phyloP scores from a whole-genome alignment of 1,140 invertebrate species.

The Heterodera carotae region DNA sequence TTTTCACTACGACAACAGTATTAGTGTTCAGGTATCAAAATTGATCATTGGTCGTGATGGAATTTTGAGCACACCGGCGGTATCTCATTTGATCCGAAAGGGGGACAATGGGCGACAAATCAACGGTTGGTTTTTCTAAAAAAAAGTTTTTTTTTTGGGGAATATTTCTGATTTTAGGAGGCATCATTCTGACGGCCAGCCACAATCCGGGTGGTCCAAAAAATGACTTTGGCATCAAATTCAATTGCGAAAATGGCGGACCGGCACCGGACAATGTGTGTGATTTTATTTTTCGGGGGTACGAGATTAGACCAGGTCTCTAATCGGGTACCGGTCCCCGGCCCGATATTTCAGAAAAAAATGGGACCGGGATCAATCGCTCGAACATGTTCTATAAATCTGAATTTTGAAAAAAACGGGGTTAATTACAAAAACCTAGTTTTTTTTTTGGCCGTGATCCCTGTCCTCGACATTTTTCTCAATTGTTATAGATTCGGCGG shows the following conservation, averaged over 20 bases:
- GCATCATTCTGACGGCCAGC: conserved; percentile 94
- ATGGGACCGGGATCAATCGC: too few relatives aligned
- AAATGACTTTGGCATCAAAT: conserved; percentile 98
- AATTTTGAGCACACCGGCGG: conserved; percentile 92
- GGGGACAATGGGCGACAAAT: conserved; percentile 63
- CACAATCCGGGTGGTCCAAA: conserved; percentile 97
- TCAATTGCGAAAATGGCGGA: conserved; percentile 92
- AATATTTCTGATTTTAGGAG: conserved; percentile 68
- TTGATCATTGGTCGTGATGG: conserved; percentile 88
- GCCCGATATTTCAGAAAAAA: too few relatives aligned
- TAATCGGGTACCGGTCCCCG: too few relatives aligned
- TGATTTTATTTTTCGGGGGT: background rate
- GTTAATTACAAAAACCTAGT: too few relatives aligned
- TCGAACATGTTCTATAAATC: too few relatives aligned
- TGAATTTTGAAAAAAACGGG: too few relatives aligned
- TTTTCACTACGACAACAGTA: background rate
- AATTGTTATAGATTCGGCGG: too few relatives aligned
- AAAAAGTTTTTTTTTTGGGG: background rate
- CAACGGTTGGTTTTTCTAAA: conserved; percentile 66
- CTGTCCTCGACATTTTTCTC: too few relatives aligned
- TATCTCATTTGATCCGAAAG: conserved; percentile 85
- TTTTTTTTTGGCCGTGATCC: too few relatives aligned
- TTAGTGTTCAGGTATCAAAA: conserved; percentile 75
- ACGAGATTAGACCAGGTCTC: too few relatives aligned
- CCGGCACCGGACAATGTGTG: conserved; percentile 84